Conservation (phyloP, 2,888 invertebrate species). For the Himalopsyche japonica region DNA sequence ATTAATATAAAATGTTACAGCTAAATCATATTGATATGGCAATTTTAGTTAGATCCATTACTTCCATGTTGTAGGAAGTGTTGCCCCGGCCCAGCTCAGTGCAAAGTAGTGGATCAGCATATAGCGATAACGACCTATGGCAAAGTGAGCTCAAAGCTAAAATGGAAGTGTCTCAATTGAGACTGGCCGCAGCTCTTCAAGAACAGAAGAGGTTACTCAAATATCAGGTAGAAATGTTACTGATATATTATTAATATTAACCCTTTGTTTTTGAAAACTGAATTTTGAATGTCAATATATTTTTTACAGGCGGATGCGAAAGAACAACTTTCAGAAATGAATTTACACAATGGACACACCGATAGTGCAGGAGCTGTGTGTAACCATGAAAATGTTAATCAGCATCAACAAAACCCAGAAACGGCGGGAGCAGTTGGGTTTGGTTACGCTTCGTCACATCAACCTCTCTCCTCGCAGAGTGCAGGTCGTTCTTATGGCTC, state of each 20-base stretch:
- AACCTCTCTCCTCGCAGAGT: slow-evolving; percentile 45
- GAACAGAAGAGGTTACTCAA: slow-evolving; percentile 60
- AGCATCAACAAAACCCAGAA: slow-evolving; percentile 49
- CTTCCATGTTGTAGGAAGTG: slow-evolving; percentile 48
- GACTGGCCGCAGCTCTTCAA: slow-evolving; percentile 62
- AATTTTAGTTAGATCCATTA: background rate
- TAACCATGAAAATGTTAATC: slow-evolving; percentile 49
- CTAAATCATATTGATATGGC: too few relatives aligned
- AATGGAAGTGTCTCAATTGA: slow-evolving; percentile 65
- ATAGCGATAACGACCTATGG: slow-evolving; percentile 60
- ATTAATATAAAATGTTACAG: too few relatives aligned
- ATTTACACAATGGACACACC: slow-evolving; percentile 36
- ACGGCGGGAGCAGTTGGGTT: slow-evolving; percentile 50
- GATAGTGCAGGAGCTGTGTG: slow-evolving; percentile 44
- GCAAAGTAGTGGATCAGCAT: slow-evolving; percentile 57
- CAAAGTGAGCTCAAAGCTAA: slow-evolving; percentile 64
- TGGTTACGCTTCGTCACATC: slow-evolving; percentile 41
- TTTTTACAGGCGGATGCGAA: slow-evolving; percentile 55
- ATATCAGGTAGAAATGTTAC: slow-evolving; percentile 50
- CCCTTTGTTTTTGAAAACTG: background rate
- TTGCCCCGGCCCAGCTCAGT: slow-evolving; percentile 56
- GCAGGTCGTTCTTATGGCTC: slow-evolving; percentile 52
- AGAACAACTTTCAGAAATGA: slow-evolving; percentile 57
- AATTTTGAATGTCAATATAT: background rate
- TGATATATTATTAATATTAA: too few relatives aligned